Percentiles rank a stretch among this genome's conserved stretches.
Conservation (phyloP, 1,140 invertebrate species). For the Cotesia chilonis region DNA sequence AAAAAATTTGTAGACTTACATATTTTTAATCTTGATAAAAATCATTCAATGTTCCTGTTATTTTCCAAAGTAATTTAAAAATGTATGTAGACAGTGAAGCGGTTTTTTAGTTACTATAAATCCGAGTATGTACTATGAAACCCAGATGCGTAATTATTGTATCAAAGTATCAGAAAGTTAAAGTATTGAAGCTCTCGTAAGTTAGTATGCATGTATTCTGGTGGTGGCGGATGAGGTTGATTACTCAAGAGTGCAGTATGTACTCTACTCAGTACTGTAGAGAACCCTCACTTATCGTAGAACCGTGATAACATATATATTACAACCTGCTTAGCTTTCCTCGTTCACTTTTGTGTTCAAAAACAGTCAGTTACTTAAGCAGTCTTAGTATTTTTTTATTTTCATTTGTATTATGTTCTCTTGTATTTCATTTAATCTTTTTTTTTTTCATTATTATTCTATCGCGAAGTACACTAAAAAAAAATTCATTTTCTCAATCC, state of each 20-base stretch:
- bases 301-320: conserved; percentile 58
- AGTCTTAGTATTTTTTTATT: too few species aligned
- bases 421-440: not conserved
- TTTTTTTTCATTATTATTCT: not conserved
- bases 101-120: too few species aligned
- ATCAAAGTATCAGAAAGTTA: too few species aligned
- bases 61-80: too few species aligned
- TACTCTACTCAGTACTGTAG: conserved; percentile 47
- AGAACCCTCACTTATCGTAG: conserved; percentile 56
- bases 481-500: not conserved
- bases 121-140: too few species aligned
- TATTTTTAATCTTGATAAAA: too few species aligned
- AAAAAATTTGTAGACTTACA: too few species aligned
- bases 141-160: too few species aligned
- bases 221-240: conserved; percentile 40
- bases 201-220: not conserved
- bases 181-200: too few species aligned
- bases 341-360: conserved; percentile 19
- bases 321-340: conserved; percentile 36
- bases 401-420: not conserved
- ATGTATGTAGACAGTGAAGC: too few species aligned
- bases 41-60: too few species aligned
- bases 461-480: not conserved
- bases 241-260: conserved; percentile 47
- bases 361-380: not conserved